Base-by-base conservation (phyloP, 2,888 invertebrate species). In the Tanytarsus gracilentus region DNA sequence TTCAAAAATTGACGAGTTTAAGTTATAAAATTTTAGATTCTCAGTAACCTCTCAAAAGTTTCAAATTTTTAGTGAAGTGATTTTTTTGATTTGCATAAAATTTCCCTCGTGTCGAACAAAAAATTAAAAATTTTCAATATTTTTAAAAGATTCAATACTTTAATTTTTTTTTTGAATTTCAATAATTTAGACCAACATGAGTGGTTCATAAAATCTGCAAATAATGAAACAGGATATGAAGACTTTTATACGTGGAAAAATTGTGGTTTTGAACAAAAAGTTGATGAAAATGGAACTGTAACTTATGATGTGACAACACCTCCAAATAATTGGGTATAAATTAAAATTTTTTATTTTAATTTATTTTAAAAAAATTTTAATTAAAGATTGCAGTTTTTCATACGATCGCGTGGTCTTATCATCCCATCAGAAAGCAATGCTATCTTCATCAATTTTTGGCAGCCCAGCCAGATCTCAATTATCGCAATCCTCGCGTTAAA, bases 391-490 rank as follows among this genome's bases (percentile, higher is more conserved):
- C 71, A 11, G 70, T 71, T 1, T 86, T 86, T 66, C 79, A 81
- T 50, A 85, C 83, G 49, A 79, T 83, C 5, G 85, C 86, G 0
- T 90, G 91, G 90, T 76, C 77, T 11, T 92, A 83, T 77, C 77
- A 79, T 63, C 75, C 78, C 0, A 69, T 69, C n/a, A 77, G 88
- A 14, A 72, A 79, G 63, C 84, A 87, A 68, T 91, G 77, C 68
- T 94, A 90, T 70, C 77, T 86, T 1, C 93, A 94, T 70, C 86
- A 88, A 66, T 93, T 89, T 67, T 76, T 82, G 4, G 66, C 69
- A 14, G 75, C 79, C 26, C 87, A 92, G 68, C 91, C 93, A 0
- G 92, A 94, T 71, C 75, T 94, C 2, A 92, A 94, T 72, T 86
- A 78, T 66, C 76, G 84, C 44, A 86, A 87, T 71, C 79, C 82